Conservation (phyloP, 2,113 vertebrate genomes). For the Andinoacara biseriatus region DNA sequence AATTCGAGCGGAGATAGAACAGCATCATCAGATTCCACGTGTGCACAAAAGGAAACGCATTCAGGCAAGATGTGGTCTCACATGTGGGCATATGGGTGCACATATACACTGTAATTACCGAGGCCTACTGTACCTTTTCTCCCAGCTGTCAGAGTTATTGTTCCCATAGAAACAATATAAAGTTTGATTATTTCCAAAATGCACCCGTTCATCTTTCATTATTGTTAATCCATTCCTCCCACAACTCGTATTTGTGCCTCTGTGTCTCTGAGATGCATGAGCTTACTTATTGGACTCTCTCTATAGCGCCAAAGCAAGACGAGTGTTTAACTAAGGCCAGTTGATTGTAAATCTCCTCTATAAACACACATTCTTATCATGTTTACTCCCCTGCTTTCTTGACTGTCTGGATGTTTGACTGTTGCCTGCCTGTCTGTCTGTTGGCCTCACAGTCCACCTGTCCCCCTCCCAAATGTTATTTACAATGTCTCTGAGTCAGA, state of each 20-base stretch:
- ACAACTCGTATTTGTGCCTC: background rate
- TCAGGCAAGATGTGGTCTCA: background rate
- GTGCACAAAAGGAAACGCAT: background rate
- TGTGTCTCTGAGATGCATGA: background rate
- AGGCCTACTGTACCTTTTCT: slow-evolving; percentile 16
- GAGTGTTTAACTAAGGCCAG: slow-evolving; percentile 26
- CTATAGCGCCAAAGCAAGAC: background rate
- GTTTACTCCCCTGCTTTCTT: slow-evolving; percentile 43
- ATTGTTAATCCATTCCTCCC: slow-evolving; percentile 26
- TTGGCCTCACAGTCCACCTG: slow-evolving; percentile 56
- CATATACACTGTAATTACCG: slow-evolving; percentile 15
- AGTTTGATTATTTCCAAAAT: slow-evolving; percentile 51
- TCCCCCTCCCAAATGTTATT: slow-evolving; percentile 33
- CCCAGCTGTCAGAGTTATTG: background rate
- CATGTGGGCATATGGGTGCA: background rate
- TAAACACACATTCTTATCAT: slow-evolving; percentile 42
- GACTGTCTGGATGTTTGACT: slow-evolving; percentile 54
- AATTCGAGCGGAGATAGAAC: background rate
- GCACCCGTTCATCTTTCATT: slow-evolving; percentile 13
- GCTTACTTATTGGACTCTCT: background rate
- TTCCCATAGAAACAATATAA: slow-evolving; percentile 52
- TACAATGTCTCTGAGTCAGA: slow-evolving; percentile 15
- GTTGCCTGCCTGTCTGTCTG: slow-evolving; percentile 63
- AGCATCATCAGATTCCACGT: background rate
- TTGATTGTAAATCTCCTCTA: slow-evolving; percentile 39